Evolutionary conservation across 2,888 invertebrate species (phyloP).

Genomic region (Leptopilina myrica): DNA sequence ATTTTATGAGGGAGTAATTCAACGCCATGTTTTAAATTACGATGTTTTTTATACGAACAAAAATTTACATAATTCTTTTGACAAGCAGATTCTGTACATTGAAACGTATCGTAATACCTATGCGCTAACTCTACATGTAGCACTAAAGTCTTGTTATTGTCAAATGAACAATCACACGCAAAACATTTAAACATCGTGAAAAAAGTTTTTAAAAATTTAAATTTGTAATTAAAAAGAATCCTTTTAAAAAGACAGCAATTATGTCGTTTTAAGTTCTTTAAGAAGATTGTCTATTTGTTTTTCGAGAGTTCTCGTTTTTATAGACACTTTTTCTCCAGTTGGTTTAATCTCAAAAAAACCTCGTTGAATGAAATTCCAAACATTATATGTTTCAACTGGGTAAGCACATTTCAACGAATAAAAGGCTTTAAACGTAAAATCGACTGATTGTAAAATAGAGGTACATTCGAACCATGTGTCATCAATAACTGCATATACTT

Average conservation of each 20-base stretch:
- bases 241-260: not conserved
- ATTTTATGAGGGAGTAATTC: not conserved
- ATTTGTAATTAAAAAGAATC: not conserved
- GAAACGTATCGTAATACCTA: conserved; percentile 6
- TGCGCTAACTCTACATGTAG: conserved; percentile 29
- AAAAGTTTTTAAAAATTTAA: not conserved
- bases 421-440: conserved; percentile 13
- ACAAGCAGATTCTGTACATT: conserved; percentile 22
- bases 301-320: conserved; percentile 1
- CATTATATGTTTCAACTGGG: conserved; percentile 2
- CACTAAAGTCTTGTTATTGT: not conserved
- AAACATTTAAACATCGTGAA: not conserved
- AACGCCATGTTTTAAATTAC: not conserved
- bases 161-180: not conserved
- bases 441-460: not conserved
- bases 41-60: conserved; percentile 20
- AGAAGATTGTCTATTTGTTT: conserved; percentile 19
- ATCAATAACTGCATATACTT: not conserved
- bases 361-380: conserved; percentile 28
- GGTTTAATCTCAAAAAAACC: not conserved
- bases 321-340: not conserved
- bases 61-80: not conserved
- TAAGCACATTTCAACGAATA: conserved; percentile 25
- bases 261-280: not conserved
- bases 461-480: not conserved